Evolutionary conservation across 2,888 invertebrate species (phyloP), one percentile per base, ranked within the genome.

Genomic region (Silvanus unidentatus): DNA sequence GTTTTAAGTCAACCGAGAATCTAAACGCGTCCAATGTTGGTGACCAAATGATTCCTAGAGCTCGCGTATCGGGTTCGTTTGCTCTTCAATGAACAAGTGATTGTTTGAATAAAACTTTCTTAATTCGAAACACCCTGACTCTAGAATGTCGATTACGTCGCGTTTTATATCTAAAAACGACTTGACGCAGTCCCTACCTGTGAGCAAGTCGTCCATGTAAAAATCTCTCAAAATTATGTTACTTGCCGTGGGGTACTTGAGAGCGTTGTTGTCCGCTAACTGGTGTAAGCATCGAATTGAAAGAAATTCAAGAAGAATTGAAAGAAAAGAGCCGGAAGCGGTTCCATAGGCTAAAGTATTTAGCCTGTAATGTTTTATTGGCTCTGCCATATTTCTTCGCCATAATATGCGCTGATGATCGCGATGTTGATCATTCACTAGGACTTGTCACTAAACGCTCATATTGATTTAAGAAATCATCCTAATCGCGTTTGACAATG

Each of bases 381-480:
- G 40, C 10, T 22, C 22, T 22, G 22, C 22, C n/a, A n/a, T n/a
- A 8, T 43, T 38, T 9, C 47, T 14, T 29, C 52, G 35, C 50
- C 52, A 52, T 32, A 54, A 30, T 16, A 49, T 51, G 28, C 45
- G 38, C 35, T 52, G 51, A 10, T 38, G 16, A 16, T 34, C 35
- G 10, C 47, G 29, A 11, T 47, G 43, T 1, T 4, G 8, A 6
- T 11, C 11, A n/a, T 34, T 10, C n/a, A 47, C 22, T 1, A 13
- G 27, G 3, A 47, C 37, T 32, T 40, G 40, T 2, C 43, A 15
- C 44, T 22, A 52, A 44, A n/a, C 15, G 14, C 15, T 40, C 11
- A 49, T 53, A 57, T 41, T 55, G 49, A 8, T 30, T 16, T 40
- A 56, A 52, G 36, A 53, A 54, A 3, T 53, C 28, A 13, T 28